Percentiles rank a stretch among this genome's conserved stretches.
These are phyloP conservation scores for Megalops cyprinoides DNA, from an alignment of 2,797 vertebrate genomes.

Conservation along the genomic window DNA sequence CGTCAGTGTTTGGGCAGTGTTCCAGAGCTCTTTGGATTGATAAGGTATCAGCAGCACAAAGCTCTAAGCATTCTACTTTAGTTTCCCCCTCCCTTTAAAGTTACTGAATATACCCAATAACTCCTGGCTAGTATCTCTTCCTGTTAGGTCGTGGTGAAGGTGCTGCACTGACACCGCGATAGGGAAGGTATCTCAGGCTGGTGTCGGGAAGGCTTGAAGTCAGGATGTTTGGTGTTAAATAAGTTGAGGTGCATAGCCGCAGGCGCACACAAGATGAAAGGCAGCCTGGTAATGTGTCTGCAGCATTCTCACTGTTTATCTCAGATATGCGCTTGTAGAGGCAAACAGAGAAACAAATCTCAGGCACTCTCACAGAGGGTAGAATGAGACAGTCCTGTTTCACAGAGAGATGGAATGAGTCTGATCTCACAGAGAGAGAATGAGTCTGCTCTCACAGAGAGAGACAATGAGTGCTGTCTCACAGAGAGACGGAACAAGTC, in stretches of 20 bases:
- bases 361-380: background rate
- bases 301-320: background rate
- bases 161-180: background rate
- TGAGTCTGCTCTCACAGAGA: too few species aligned
- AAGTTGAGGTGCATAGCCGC: constrained; percentile 36
- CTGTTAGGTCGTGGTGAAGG: background rate
- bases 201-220: background rate
- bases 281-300: constrained; percentile 35
- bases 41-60: background rate
- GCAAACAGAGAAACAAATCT: background rate
- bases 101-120: background rate
- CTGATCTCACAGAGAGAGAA: background rate
- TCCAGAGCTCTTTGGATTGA: background rate
- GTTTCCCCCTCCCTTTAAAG: background rate
- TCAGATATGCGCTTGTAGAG: constrained; percentile 1
- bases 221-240: background rate
- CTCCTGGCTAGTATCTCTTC: background rate
- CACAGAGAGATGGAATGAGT: background rate
- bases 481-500: background rate
- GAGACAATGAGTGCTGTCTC: background rate
- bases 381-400: background rate
- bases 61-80: too few species aligned
- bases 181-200: background rate
- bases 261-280: constrained; percentile 53
- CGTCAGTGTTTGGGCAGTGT: background rate